A percentile compares a stretch with the other conserved stretches of the same genome.
Conservation (phyloP, 1,140 invertebrate genomes). For the Planococcus citri region DNA sequence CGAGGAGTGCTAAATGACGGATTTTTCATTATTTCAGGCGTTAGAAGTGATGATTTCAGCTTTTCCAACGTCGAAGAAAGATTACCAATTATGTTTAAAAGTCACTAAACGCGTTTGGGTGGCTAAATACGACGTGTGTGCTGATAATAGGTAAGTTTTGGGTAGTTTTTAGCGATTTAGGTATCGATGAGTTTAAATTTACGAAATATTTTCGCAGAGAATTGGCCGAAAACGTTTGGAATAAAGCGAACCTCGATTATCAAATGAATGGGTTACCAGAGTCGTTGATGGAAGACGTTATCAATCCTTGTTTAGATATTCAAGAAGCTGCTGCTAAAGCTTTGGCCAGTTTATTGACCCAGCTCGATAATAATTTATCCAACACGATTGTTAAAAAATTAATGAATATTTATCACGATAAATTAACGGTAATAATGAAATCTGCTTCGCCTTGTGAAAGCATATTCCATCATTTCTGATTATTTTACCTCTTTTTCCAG, state of each 20-base stretch:
- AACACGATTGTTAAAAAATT: constrained; percentile 34
- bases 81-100: constrained; percentile 43
- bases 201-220: constrained; percentile 38
- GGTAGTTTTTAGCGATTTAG: no score
- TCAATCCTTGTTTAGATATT: constrained; percentile 63
- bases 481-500: neutral
- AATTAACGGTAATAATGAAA: constrained; percentile 31
- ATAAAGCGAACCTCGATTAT: constrained; percentile 40
- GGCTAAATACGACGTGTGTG: constrained; percentile 55
- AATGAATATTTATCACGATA: constrained; percentile 62
- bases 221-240: constrained; percentile 57
- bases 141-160: constrained; percentile 46
- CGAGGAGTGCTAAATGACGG: neutral
- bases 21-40: constrained; percentile 23
- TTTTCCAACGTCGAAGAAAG: constrained; percentile 48
- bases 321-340: constrained; percentile 65
- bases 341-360: constrained; percentile 50
- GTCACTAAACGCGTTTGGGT: constrained; percentile 63
- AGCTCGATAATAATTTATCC: constrained; percentile 35
- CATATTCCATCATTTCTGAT: neutral
- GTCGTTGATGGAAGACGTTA: constrained; percentile 58
- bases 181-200: no score
- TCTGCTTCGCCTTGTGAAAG: neutral
- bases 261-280: constrained; percentile 44
- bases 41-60: constrained; percentile 42